Percentiles rank a stretch among this genome's conserved stretches.
phyloP scores from a whole-genome alignment of 1,140 invertebrate genomes.

The Zelostemma sp. region DNA sequence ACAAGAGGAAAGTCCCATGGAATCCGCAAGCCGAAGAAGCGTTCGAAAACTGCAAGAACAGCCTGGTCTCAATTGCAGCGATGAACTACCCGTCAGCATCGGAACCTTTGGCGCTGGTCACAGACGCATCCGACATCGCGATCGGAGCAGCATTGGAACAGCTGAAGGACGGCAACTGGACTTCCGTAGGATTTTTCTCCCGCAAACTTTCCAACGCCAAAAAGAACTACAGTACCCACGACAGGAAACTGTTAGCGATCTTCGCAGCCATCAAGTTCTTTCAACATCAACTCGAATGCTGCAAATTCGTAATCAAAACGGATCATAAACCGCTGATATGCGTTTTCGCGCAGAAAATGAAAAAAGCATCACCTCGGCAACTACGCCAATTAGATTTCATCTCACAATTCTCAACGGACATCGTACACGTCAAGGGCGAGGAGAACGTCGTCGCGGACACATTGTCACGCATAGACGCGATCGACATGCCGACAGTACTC shows the following conservation, averaged over 20 bases:
- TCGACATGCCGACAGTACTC: neutral
- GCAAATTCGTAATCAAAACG: conserved; percentile 26
- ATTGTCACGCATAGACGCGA: neutral
- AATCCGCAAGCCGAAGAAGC: neutral
- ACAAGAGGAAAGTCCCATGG: conserved; percentile 4
- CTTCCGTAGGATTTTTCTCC: conserved; percentile 59
- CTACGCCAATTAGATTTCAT: conserved; percentile 54
- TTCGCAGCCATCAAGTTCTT: conserved; percentile 50
- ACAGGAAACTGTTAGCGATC: conserved; percentile 50
- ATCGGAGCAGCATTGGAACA: conserved; percentile 19
- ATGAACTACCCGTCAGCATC: neutral
- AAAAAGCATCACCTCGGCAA: conserved; percentile 53
- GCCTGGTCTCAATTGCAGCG: neutral
- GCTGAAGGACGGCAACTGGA: neutral
- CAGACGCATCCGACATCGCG: conserved; percentile 30
- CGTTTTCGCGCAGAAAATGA: conserved; percentile 37
- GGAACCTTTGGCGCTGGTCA: conserved; percentile 28
- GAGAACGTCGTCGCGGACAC: neutral
- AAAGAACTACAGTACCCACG: conserved; percentile 52
- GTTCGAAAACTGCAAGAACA: conserved; percentile 1
- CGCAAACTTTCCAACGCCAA: conserved; percentile 52
- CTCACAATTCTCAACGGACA: conserved; percentile 56
- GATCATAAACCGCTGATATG: conserved; percentile 49
- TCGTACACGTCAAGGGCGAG: conserved; percentile 45
- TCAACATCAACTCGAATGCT: conserved; percentile 35